Conservation (phyloP, 2,888 invertebrate genomes). For the Ctenicera cuprea region DNA sequence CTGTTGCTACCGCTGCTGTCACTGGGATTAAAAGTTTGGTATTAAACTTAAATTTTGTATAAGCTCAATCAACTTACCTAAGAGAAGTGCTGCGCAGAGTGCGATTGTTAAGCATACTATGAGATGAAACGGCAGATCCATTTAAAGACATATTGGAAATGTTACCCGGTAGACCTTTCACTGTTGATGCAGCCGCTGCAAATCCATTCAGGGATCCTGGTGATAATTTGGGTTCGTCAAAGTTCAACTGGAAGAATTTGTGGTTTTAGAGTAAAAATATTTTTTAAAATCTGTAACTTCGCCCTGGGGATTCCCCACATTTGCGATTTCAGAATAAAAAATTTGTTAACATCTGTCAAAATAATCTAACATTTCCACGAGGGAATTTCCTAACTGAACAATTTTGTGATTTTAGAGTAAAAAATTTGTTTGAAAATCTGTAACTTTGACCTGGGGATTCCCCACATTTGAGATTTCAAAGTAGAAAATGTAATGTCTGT, state of each 20-base stretch:
- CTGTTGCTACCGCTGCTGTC: slow-evolving; percentile 74
- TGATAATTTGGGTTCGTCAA: slow-evolving; percentile 63
- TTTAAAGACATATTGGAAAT: slow-evolving; percentile 59
- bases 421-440: no score
- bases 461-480: no score
- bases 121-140: slow-evolving; percentile 61
- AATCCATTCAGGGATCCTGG: slow-evolving; percentile 55
- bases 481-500: no score
- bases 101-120: slow-evolving; percentile 59
- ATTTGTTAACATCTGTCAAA: no score
- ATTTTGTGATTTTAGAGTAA: no score
- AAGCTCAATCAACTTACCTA: slow-evolving; percentile 56
- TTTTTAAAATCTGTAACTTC: no score
- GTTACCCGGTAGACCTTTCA: slow-evolving; percentile 60
- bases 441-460: no score
- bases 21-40: slow-evolving; percentile 67
- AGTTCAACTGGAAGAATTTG: slow-evolving; percentile 60
- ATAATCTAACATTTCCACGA: no score
- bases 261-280: no score
- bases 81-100: slow-evolving; percentile 65
- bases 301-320: no score
- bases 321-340: no score
- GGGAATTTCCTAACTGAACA: no score
- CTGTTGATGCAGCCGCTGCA: slow-evolving; percentile 55
- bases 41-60: neutral